These are phyloP conservation scores for Esox lucius DNA, from an alignment of 2,797 vertebrate genomes.

Conservation along the genomic window DNA sequence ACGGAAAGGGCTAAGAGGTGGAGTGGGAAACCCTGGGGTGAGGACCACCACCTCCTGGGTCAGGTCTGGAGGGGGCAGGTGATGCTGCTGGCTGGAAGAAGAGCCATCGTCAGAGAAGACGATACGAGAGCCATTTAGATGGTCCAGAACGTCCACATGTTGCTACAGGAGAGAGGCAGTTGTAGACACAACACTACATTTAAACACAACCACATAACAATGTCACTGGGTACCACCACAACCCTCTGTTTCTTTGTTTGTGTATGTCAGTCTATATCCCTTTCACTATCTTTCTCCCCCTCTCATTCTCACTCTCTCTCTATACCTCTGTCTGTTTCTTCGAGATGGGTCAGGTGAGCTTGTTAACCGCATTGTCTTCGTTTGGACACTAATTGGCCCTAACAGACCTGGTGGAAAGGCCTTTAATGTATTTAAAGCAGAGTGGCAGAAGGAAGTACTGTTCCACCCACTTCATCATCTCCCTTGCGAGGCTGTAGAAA, in stretches of 20 bases:
- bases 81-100: slow-evolving; percentile 48
- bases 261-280: neutral
- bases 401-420: slow-evolving; percentile 57
- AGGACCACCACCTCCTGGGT: slow-evolving; percentile 70
- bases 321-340: neutral
- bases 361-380: slow-evolving; percentile 49
- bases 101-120: slow-evolving; percentile 54
- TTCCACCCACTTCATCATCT: slow-evolving; percentile 69
- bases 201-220: slow-evolving; percentile 38
- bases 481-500: slow-evolving; percentile 62
- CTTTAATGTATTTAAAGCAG: slow-evolving; percentile 72
- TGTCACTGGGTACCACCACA: neutral
- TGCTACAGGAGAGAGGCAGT: slow-evolving; percentile 52
- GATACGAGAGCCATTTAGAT: slow-evolving; percentile 65
- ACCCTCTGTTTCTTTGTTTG: neutral
- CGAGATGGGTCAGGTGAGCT: slow-evolving; percentile 61
- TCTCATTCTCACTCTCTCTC: neutral
- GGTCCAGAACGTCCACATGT: slow-evolving; percentile 50
- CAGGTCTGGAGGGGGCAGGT: slow-evolving; percentile 63
- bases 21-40: slow-evolving; percentile 66
- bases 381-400: slow-evolving; percentile 55
- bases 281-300: neutral
- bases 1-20: slow-evolving; percentile 69
- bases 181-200: slow-evolving; percentile 39
- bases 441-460: slow-evolving; percentile 53